Conservation (phyloP, 2,797 vertebrate species). For the Oceanodroma leucorhoa region DNA sequence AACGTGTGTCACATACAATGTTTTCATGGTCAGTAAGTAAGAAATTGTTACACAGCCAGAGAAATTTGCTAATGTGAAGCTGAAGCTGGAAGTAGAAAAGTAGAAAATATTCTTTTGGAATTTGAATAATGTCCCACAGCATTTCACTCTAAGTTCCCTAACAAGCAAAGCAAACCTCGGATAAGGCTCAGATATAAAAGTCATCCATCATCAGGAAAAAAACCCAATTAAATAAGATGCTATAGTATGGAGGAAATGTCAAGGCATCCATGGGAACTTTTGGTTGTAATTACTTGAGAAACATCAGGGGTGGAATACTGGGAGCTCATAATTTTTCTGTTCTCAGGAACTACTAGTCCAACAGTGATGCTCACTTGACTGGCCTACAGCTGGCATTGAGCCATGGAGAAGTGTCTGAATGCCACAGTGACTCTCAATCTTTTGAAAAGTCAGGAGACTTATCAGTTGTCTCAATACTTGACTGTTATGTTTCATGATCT, state of each 20-base stretch:
- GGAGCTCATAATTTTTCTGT: background rate
- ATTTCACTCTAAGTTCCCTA: background rate
- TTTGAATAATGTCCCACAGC: background rate
- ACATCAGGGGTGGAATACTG: background rate
- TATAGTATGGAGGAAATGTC: background rate
- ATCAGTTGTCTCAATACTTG: background rate
- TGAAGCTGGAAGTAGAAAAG: background rate
- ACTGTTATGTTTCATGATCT: background rate
- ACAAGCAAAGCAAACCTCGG: background rate
- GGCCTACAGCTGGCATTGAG: background rate
- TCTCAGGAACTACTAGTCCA: background rate
- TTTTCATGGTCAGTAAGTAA: background rate
- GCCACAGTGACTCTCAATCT: background rate
- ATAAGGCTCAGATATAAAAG: background rate
- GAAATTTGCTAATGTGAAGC: background rate
- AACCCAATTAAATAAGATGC: background rate
- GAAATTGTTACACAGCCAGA: background rate
- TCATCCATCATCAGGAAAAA: background rate
- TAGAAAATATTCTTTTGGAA: background rate
- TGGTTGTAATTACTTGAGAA: conserved; percentile 25
- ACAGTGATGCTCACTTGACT: background rate
- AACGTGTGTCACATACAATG: background rate
- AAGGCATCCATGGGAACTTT: background rate
- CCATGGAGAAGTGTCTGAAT: background rate
- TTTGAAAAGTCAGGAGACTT: background rate